Evolutionary conservation across 2,888 invertebrate species (phyloP).

Genomic region (Tipula helvola): DNA sequence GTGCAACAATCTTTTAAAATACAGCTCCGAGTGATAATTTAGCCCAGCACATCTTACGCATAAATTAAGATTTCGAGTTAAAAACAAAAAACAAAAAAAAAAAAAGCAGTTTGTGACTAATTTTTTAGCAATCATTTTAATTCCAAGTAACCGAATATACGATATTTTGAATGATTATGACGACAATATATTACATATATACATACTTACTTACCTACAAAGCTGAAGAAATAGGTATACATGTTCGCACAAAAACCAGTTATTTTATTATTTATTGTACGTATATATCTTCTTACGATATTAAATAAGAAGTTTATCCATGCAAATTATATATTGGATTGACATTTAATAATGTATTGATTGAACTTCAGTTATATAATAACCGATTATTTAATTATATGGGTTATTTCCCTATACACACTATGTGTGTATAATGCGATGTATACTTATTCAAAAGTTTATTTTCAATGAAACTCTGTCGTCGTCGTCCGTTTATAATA

Average conservation of each 20-base stretch:
- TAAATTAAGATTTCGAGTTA: background rate
- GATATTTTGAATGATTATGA: background rate
- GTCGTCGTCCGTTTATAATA: background rate
- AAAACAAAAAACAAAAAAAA: background rate
- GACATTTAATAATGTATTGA: background rate
- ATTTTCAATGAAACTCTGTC: background rate
- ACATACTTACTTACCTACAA: background rate
- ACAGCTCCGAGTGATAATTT: background rate
- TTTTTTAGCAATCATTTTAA: background rate
- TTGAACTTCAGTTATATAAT: background rate
- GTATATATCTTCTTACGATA: background rate
- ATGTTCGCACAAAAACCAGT: background rate
- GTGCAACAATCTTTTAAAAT: background rate
- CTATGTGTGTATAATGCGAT: background rate
- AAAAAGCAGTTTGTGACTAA: background rate
- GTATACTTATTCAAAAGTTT: background rate
- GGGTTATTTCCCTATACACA: background rate
- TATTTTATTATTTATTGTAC: background rate
- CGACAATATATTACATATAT: background rate
- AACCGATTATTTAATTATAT: background rate
- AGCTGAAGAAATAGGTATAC: background rate
- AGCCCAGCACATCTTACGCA: background rate
- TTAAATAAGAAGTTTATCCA: background rate
- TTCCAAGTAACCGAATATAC: background rate
- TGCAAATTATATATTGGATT: background rate